A percentile compares a stretch with the other conserved stretches of the same genome.
Conservation (phyloP, 2,888 invertebrate genomes). For the Archips xylosteana region DNA sequence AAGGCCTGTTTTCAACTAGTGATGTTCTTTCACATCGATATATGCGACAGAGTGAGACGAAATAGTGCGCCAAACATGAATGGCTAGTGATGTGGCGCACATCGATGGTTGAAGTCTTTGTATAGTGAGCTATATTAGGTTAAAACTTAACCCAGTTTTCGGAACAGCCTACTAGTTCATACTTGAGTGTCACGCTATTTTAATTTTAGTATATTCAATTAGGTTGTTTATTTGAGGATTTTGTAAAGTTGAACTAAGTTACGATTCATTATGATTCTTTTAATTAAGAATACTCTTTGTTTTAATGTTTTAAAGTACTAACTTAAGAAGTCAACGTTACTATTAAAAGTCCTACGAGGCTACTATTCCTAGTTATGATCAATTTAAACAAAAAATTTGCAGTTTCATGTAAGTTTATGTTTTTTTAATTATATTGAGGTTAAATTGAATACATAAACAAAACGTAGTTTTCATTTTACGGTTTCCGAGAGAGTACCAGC, state of each 20-base stretch:
- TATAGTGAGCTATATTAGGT: constrained; percentile 1
- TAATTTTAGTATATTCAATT: background rate
- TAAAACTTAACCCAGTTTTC: background rate
- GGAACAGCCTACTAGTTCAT: background rate
- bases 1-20: constrained; percentile 36
- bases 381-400: no score
- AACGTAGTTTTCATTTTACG: no score
- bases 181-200: background rate
- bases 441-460: no score
- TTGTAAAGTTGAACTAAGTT: background rate
- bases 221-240: background rate
- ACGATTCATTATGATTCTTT: no score
- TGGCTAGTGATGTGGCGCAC: constrained; percentile 7
- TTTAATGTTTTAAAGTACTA: no score
- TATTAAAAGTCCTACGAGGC: no score
- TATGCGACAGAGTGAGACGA: background rate
- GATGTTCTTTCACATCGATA: constrained; percentile 12
- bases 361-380: no score
- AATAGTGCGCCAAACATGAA: constrained; percentile 17
- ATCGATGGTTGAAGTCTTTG: constrained; percentile 3
- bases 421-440: no score
- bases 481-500: no score
- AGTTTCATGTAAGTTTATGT: no score
- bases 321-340: no score
- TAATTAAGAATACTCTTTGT: no score